phyloP scores from a whole-genome alignment of 1,140 invertebrate species.

The Drosophila gunungcola region DNA sequence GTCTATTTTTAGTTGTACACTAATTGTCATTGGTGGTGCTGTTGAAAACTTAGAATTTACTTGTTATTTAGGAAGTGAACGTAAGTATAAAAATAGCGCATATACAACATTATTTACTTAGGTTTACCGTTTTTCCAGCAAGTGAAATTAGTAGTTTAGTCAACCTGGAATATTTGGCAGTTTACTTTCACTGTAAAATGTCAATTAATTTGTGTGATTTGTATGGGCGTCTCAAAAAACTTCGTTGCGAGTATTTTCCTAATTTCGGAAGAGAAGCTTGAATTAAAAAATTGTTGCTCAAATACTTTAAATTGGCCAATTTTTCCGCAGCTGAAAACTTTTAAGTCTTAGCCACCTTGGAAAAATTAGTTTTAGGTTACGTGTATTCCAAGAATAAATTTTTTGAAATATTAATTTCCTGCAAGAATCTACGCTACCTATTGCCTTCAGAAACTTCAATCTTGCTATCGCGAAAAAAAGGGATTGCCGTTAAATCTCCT shows the following conservation, averaged over 20 bases:
- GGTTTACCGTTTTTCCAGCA: neutral
- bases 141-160: neutral
- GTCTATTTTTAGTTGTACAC: too few relatives aligned
- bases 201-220: too few relatives aligned
- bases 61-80: neutral
- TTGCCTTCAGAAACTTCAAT: neutral
- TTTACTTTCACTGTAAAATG: too few relatives aligned
- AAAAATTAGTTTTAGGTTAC: neutral
- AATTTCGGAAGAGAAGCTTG: neutral
- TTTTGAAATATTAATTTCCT: neutral
- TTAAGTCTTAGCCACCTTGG: neutral
- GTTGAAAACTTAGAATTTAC: too few relatives aligned
- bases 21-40: too few relatives aligned
- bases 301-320: neutral
- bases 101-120: neutral
- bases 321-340: neutral
- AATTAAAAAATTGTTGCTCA: neutral
- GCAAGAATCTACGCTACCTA: neutral
- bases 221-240: neutral
- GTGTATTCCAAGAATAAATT: neutral
- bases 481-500: neutral
- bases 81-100: neutral
- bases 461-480: conserved; percentile 11
- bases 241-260: neutral
- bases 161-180: neutral